Percentiles rank a stretch among this genome's conserved stretches.
phyloP scores from a whole-genome alignment of 2,113 vertebrate genomes.

The Pipra filicauda region DNA sequence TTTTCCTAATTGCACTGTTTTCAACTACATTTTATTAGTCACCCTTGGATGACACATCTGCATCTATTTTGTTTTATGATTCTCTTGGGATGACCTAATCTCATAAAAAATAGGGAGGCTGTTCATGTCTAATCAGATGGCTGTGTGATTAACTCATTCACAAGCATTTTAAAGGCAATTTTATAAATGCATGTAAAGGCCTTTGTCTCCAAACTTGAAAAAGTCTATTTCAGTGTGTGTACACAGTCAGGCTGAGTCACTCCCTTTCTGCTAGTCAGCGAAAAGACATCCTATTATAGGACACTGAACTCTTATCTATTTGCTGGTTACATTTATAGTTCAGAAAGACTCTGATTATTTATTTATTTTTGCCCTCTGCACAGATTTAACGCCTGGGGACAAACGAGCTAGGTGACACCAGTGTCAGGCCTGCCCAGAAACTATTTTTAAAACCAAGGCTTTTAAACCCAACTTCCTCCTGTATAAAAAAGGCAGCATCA shows the following conservation, averaged over 20 bases:
- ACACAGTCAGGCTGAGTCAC: slow-evolving; percentile 55
- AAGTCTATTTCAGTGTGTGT: slow-evolving; percentile 48
- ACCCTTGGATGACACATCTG: slow-evolving; percentile 19
- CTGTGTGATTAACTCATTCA: slow-evolving; percentile 59
- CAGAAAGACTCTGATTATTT: not conserved
- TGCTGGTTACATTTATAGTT: slow-evolving; percentile 48
- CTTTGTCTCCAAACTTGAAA: slow-evolving; percentile 63
- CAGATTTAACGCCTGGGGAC: slow-evolving; percentile 14
- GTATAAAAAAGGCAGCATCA: not conserved
- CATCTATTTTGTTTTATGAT: slow-evolving; percentile 30
- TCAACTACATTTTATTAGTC: slow-evolving; percentile 26
- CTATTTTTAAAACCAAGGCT: not conserved
- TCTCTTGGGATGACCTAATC: slow-evolving; percentile 53
- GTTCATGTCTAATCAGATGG: slow-evolving; percentile 46
- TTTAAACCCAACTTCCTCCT: slow-evolving; percentile 6
- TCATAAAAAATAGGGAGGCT: slow-evolving; percentile 26
- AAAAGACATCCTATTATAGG: slow-evolving; percentile 39
- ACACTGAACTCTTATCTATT: slow-evolving; percentile 39
- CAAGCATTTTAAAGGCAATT: slow-evolving; percentile 49
- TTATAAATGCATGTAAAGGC: slow-evolving; percentile 62
- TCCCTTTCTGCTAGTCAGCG: slow-evolving; percentile 51
- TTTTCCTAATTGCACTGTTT: slow-evolving; percentile 22
- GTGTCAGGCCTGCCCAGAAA: slow-evolving; percentile 35
- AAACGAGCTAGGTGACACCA: slow-evolving; percentile 40
- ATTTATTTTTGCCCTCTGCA: not conserved